Evolutionary conservation across 2,113 vertebrate species (phyloP).

Genomic region (Psilopogon haemacephalus): DNA sequence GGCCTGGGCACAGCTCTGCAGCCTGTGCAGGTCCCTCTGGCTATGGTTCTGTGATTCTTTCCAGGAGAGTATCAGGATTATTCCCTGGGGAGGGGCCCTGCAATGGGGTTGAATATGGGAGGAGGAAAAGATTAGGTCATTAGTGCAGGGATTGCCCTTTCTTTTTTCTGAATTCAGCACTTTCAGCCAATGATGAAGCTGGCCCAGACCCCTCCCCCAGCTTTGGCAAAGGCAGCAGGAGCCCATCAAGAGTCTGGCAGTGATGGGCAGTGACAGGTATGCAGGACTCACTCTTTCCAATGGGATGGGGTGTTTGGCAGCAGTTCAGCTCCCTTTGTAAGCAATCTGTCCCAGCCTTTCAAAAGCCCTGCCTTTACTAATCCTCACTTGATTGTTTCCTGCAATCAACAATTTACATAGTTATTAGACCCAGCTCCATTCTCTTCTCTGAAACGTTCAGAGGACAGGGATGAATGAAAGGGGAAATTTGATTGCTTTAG

Average conservation of each 20-base stretch:
- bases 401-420: not conserved
- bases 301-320: not conserved
- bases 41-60: too few relatives aligned
- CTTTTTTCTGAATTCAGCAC: not conserved
- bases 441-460: not conserved
- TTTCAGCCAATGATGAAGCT: not conserved
- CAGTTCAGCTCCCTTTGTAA: not conserved
- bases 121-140: not conserved
- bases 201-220: not conserved
- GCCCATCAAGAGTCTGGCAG: not conserved
- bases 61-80: not conserved
- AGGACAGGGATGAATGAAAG: not conserved
- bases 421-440: slow-evolving; percentile 1
- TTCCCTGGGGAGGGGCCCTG: not conserved
- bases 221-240: not conserved
- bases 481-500: slow-evolving; percentile 23
- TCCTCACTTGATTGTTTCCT: slow-evolving; percentile 7
- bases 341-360: not conserved
- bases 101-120: not conserved
- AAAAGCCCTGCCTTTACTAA: not conserved
- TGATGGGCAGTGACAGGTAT: not conserved
- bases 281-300: not conserved
- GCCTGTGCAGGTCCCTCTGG: too few relatives aligned
- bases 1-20: too few relatives aligned
- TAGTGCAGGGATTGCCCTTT: not conserved